Conservation (phyloP, 2,888 invertebrate genomes). For the Papilio elwesi region DNA sequence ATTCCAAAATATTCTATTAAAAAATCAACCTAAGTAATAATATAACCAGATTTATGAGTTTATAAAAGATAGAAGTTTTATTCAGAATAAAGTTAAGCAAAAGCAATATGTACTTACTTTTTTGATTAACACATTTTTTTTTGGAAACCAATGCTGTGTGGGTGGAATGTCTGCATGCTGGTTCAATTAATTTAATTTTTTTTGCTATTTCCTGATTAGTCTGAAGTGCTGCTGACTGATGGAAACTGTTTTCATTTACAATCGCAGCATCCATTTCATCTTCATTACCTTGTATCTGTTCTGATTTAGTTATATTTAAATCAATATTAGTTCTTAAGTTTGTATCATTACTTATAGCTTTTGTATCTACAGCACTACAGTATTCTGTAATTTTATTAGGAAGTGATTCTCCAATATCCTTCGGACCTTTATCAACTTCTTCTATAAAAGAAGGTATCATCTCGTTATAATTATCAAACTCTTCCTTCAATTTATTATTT, state of each 20-base stretch:
- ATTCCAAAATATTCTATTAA: no score
- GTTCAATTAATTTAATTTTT: conserved; percentile 64
- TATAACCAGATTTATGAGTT: no score
- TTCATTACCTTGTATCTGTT: background rate
- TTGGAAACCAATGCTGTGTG: conserved; percentile 43
- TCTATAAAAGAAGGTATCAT: conserved; percentile 53
- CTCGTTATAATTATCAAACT: conserved; percentile 64
- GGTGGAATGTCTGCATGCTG: conserved; percentile 42
- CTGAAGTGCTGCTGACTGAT: conserved; percentile 39
- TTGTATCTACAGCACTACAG: background rate
- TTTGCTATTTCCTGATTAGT: conserved; percentile 48
- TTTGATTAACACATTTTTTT: conserved; percentile 48
- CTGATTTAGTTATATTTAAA: background rate
- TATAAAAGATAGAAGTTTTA: conserved; percentile 40
- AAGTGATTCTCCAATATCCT: conserved; percentile 17
- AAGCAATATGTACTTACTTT: conserved; percentile 54
- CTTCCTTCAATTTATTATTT: conserved; percentile 55
- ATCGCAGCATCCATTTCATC: conserved; percentile 57
- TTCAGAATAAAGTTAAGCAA: no score
- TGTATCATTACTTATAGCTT: background rate
- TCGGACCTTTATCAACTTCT: conserved; percentile 39
- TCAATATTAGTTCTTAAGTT: conserved; percentile 1
- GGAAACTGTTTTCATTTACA: conserved; percentile 44
- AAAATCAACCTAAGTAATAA: no score
- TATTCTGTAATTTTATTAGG: background rate